Base-by-base conservation (phyloP, 2,888 invertebrate species). In the Desoria tigrina region DNA sequence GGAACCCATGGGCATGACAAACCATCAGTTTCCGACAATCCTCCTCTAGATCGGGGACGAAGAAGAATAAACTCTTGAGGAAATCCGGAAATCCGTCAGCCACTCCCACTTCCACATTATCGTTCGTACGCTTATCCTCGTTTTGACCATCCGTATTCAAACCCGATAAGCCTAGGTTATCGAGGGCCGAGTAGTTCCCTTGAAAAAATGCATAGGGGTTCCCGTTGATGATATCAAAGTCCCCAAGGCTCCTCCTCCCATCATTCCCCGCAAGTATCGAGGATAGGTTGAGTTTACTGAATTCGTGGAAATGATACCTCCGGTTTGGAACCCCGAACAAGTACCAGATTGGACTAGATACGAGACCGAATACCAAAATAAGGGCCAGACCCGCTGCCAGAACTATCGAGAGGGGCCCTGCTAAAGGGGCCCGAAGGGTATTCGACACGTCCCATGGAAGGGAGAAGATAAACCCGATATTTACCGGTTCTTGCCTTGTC, bases 1-100 rank as follows among this genome's bases (percentile, higher is more conserved):
- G 28, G 42, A 74, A 73, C 23, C 76, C 76, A 66, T 76, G 76
- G 39, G 76, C 66, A 65, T 76, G 76, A 42, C 76, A 76, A 18
- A 68, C 54, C 27, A 76, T 65, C 1, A 76, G 28, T 51, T 72
- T 68, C 21, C 62, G 63, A 57, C 76, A 76, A 24, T 74, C 66
- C 16, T 72, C 57, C 37, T 72, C 71, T 9, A 55, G n/a, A 27
- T 16, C 26, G 0, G 72, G 71, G 23, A 74, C 42, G 11, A 76
- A 64, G 1, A 65, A 60, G 50, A 76, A 74, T 23, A 65, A 61
- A 62, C 69, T 69, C 11, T 60, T 55, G 11, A 66, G 11, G 27
- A 72, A 76, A 62, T 68, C 69, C 6, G 69, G 73, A 56, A 27
- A 53, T 56, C 45, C 45, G 9, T 18, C 45, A 18, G 16, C 6